Base-by-base conservation (phyloP, 1,140 invertebrate genomes). In the Drosophila watanabei region DNA sequence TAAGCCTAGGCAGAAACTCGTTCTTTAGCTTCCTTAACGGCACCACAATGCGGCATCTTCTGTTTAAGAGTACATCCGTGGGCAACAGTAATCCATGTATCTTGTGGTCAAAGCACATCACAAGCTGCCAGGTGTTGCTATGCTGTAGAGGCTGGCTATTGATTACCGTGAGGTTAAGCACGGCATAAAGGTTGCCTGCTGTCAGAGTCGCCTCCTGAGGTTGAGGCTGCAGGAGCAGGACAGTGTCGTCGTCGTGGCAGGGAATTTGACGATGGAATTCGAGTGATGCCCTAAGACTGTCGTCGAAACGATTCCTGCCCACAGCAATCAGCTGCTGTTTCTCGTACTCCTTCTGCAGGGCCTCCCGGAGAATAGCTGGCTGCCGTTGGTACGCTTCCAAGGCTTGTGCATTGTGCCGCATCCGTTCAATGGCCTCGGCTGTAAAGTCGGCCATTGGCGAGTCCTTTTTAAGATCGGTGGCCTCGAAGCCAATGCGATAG, bases 311-410 rank as follows among this genome's bases (percentile, higher is more conserved):
- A 54, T 80, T 77, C 20, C 48, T 68, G 8, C 62, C 68, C 18
- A 92, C 61, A 4, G 84, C 75, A 16, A 92, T 49, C 0, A 92
- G 48, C 41, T 92, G 79, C 46, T 92, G 91, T 8, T 86, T 87
- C 52, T 82, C 52, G 24, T 70, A 75, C 41, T 92, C 91, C 7
- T 41, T 41, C 16, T 89, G 58, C n/a, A 92, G 62, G 0, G 68
- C 60, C 39, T 56, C 49, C 62, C 66, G 45, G 2, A 92, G 57
- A 1, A 66, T 48, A 28, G n/a, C 16, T 5, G 84, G 82, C 13
- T 81, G 61, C 5, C 66, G 35, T 28, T 79, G 57, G 16, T 80
- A 87, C 14, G 72, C 51, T 2, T 77, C 56, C n/a, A 89, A 37
- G 3, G 69, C 18, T 18, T 80, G 52, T 2, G 64, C 72, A 33